Percentiles rank a stretch among this genome's conserved stretches.
These are phyloP conservation scores for Cavia porcellus DNA, from an alignment of 2,113 vertebrate genomes.

Conservation along the genomic window DNA sequence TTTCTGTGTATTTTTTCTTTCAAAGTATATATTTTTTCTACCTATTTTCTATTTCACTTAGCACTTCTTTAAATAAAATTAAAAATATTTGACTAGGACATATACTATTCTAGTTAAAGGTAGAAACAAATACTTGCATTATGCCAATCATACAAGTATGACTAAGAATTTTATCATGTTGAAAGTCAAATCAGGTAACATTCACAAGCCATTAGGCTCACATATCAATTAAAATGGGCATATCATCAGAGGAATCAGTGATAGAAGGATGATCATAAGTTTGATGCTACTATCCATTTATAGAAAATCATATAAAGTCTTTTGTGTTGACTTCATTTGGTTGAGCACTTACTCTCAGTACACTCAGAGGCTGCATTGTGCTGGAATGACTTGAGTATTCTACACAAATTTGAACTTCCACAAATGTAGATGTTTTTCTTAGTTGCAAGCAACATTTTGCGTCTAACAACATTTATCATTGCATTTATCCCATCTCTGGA, in stretches of 20 bases:
- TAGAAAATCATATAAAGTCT: background rate
- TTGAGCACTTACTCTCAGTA: background rate
- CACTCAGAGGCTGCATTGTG: background rate
- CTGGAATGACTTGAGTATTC: background rate
- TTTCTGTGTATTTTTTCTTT: too few species aligned
- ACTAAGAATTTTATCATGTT: background rate
- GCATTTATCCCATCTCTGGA: background rate
- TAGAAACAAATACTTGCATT: background rate
- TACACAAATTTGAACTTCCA: background rate
- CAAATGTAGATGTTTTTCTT: background rate
- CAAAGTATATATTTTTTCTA: too few species aligned
- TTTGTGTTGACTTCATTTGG: background rate
- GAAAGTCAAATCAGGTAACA: background rate
- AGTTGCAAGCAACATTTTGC: background rate
- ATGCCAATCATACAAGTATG: background rate
- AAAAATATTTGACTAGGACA: background rate
- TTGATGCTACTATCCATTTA: background rate
- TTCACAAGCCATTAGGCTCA: background rate
- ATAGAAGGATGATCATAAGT: background rate
- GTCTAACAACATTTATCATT: background rate
- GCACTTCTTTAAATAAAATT: too few species aligned
- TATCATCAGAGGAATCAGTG: background rate
- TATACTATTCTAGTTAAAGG: background rate
- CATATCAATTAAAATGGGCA: background rate
- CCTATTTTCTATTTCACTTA: too few species aligned